phyloP scores from a whole-genome alignment of 2,797 vertebrate species.

The Malacoraja senta region DNA sequence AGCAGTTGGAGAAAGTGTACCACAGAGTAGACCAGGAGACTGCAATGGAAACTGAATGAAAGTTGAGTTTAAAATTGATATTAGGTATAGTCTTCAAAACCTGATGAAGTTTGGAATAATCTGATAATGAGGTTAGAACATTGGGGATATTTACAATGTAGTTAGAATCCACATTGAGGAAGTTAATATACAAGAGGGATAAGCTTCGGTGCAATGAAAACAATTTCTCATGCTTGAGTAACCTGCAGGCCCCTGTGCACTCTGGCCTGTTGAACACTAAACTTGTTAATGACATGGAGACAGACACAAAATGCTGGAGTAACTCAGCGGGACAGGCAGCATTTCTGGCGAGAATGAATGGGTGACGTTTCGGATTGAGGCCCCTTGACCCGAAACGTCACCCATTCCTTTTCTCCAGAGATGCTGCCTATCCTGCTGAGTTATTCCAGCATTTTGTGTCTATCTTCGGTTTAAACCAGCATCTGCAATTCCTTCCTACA shows the following conservation, averaged over 20 bases:
- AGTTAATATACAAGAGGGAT: neutral
- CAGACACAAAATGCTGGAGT: too few relatives aligned
- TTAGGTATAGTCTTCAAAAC: neutral
- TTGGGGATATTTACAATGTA: neutral
- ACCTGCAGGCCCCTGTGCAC: neutral
- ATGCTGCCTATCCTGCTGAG: too few relatives aligned
- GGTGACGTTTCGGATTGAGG: too few relatives aligned
- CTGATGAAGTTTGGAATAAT: neutral
- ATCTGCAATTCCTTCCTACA: too few relatives aligned
- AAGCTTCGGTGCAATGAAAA: neutral
- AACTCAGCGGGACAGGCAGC: too few relatives aligned
- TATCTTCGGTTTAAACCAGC: too few relatives aligned
- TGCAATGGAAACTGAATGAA: neutral
- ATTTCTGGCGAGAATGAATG: too few relatives aligned
- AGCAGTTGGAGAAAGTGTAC: neutral
- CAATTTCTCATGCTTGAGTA: neutral
- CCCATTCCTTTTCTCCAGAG: too few relatives aligned
- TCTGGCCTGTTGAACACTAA: neutral
- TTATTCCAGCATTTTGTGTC: too few relatives aligned
- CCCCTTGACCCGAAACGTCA: too few relatives aligned
- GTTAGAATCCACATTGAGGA: conserved; percentile 1
- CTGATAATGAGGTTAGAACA: neutral
- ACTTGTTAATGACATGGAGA: neutral
- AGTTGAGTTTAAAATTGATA: neutral
- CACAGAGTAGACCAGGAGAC: neutral